These are phyloP conservation scores for Drosophila grimshawi DNA, from an alignment of 1,140 invertebrate species.

Conservation along the genomic window DNA sequence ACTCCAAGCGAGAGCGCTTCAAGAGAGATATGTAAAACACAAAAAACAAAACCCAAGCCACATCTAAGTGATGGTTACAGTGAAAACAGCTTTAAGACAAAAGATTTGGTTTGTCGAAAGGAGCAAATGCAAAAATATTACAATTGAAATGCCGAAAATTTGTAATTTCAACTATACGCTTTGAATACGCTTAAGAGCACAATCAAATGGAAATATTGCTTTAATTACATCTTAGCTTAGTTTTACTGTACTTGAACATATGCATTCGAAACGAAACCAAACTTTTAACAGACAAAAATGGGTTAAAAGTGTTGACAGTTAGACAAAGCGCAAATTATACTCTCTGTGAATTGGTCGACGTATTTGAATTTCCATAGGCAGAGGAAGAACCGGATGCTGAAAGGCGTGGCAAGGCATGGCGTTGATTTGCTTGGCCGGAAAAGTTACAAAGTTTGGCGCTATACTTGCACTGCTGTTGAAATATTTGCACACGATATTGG, in stretches of 20 bases:
- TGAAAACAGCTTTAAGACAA: background rate
- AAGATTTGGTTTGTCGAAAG: background rate
- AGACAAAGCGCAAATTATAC: conserved; percentile 80
- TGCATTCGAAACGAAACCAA: conserved; percentile 43
- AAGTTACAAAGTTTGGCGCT: conserved; percentile 66
- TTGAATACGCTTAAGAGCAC: background rate
- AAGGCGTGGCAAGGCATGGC: conserved; percentile 34
- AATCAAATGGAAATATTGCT: background rate
- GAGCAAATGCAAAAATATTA: background rate
- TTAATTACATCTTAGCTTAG: background rate
- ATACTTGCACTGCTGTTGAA: conserved; percentile 65
- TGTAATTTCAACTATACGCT: background rate
- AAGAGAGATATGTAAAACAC: conserved; percentile 36
- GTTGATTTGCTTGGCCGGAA: conserved; percentile 57
- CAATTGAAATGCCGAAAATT: too few species aligned
- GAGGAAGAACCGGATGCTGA: background rate
- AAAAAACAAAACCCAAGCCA: conserved; percentile 13
- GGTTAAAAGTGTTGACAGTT: conserved; percentile 82
- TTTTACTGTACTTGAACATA: conserved; percentile 35
- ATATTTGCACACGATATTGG: conserved; percentile 81
- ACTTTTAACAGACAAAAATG: conserved; percentile 72
- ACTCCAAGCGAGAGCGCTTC: conserved; percentile 32
- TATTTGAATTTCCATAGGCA: conserved; percentile 50
- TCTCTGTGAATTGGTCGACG: conserved; percentile 42
- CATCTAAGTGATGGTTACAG: conserved; percentile 5